These are phyloP conservation scores for Discoglossus pictus DNA, from an alignment of 2,797 vertebrate species.

Conservation along the genomic window DNA sequence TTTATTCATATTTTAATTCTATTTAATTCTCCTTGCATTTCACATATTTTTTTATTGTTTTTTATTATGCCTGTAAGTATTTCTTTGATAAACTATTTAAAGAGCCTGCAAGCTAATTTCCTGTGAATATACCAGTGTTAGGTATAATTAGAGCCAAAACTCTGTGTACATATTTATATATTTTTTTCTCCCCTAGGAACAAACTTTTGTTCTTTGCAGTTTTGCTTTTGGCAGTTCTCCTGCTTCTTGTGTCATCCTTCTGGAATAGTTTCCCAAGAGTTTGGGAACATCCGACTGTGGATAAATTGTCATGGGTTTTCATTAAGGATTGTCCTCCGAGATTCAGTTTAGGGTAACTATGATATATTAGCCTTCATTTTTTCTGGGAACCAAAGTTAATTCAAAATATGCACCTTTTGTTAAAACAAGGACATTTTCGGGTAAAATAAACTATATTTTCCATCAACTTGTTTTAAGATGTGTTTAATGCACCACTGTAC, in stretches of 20 bases:
- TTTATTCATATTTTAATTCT: no score
- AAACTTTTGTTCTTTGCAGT: slow-evolving; percentile 62
- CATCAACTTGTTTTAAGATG: no score
- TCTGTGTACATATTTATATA: slow-evolving; percentile 68
- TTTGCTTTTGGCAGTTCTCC: slow-evolving; percentile 63
- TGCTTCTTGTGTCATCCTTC: slow-evolving; percentile 63
- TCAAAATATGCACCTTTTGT: slow-evolving; percentile 45
- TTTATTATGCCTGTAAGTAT: slow-evolving; percentile 77
- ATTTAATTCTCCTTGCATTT: no score
- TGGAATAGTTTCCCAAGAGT: slow-evolving; percentile 67
- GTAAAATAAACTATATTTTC: no score
- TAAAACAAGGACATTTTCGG: slow-evolving; percentile 33
- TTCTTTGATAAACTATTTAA: slow-evolving; percentile 76
- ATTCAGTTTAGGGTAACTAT: slow-evolving; percentile 70
- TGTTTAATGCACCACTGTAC: no score
- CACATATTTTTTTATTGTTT: no score
- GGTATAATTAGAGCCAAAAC: slow-evolving; percentile 74
- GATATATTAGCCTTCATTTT: slow-evolving; percentile 64
- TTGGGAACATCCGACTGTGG: slow-evolving; percentile 64
- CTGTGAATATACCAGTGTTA: slow-evolving; percentile 72
- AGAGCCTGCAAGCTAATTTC: slow-evolving; percentile 73
- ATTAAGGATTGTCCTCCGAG: slow-evolving; percentile 66
- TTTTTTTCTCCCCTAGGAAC: slow-evolving; percentile 68
- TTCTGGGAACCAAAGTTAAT: slow-evolving; percentile 63
- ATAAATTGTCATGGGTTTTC: slow-evolving; percentile 72